Evolutionary conservation across 1,140 invertebrate species (phyloP).

Genomic region (Rhizoglyphus robini): DNA sequence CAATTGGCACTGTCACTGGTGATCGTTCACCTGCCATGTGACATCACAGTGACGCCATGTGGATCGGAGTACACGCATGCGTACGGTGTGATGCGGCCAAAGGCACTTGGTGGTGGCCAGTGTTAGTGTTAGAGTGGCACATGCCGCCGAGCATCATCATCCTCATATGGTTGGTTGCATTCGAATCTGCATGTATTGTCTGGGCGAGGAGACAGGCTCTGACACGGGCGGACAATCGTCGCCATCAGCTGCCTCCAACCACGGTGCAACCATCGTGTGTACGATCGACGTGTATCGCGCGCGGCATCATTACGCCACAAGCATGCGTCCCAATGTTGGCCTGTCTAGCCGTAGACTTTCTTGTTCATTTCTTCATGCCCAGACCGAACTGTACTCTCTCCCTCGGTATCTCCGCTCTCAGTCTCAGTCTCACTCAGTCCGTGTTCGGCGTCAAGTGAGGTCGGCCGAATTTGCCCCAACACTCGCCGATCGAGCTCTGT

Average conservation of each 20-base stretch:
- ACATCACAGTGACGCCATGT: background rate
- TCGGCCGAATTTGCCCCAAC: background rate
- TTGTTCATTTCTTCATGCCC: background rate
- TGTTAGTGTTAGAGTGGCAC: too few species aligned
- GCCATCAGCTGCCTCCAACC: background rate
- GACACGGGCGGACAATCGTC: background rate
- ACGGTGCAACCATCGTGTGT: background rate
- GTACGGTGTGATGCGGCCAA: too few species aligned
- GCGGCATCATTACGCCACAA: background rate
- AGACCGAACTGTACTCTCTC: background rate
- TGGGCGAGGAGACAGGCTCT: too few species aligned
- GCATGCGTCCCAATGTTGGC: background rate
- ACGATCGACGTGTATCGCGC: background rate
- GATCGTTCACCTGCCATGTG: background rate
- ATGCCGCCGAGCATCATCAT: background rate
- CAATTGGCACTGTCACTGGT: background rate
- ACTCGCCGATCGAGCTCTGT: too few species aligned
- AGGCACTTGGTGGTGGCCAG: too few species aligned
- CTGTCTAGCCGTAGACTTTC: background rate
- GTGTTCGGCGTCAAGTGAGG: background rate
- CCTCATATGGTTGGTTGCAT: background rate
- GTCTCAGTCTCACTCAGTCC: background rate
- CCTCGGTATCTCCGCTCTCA: background rate
- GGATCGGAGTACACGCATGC: background rate
- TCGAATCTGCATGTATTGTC: background rate